A percentile compares a stretch with the other conserved stretches of the same genome.
Conservation (phyloP, 2,113 vertebrate genomes). For the Pedetes capensis region DNA sequence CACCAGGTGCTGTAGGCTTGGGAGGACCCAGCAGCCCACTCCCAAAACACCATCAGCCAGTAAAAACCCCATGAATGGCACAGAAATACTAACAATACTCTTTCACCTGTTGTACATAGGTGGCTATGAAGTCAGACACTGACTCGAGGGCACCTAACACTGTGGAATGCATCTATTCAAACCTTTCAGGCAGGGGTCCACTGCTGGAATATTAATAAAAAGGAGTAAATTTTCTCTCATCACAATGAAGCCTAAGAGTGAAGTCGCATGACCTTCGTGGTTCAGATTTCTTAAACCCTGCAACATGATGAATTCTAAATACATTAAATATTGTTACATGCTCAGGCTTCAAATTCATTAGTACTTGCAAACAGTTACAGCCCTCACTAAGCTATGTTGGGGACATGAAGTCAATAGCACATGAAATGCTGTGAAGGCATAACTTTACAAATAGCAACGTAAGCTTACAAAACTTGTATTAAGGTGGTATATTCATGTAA, state of each 20-base stretch:
- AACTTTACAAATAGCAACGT: slow-evolving; percentile 88
- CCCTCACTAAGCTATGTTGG: slow-evolving; percentile 97
- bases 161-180: slow-evolving; percentile 88
- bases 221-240: slow-evolving; percentile 92
- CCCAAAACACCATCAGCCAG: no score
- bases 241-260: slow-evolving; percentile 95
- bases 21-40: no score
- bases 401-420: slow-evolving; percentile 97
- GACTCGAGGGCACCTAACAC: no score
- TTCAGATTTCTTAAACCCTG: slow-evolving; percentile 90
- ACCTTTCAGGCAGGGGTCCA: slow-evolving; percentile 91
- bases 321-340: slow-evolving; percentile 90
- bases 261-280: slow-evolving; percentile 91
- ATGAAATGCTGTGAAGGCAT: slow-evolving; percentile 93
- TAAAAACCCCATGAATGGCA: no score
- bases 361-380: slow-evolving; percentile 86
- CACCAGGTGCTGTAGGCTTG: no score
- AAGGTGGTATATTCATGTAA: slow-evolving; percentile 95
- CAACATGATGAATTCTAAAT: slow-evolving; percentile 90
- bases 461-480: slow-evolving; percentile 93
- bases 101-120: no score
- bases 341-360: slow-evolving; percentile 85
- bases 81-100: no score
- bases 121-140: no score
- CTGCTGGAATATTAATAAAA: slow-evolving; percentile 92